A percentile compares a stretch with the other conserved stretches of the same genome.
phyloP scores from a whole-genome alignment of 1,140 invertebrate genomes.

The Bombus polaris region DNA sequence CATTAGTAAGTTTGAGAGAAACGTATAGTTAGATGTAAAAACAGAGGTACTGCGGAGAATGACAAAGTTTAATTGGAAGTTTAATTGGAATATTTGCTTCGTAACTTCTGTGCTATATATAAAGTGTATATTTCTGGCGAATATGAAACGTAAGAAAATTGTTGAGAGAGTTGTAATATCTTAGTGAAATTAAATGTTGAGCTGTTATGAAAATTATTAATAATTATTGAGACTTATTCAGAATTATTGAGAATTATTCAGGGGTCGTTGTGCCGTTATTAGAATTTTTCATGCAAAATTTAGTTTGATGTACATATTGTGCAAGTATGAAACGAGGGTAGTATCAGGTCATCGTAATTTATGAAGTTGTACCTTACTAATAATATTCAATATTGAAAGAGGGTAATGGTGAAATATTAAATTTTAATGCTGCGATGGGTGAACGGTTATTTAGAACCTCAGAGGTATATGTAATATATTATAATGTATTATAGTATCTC shows the following conservation, averaged over 20 bases:
- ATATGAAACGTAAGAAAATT: not conserved
- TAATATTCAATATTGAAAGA: not conserved
- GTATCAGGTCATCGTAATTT: not conserved
- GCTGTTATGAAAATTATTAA: too few species aligned
- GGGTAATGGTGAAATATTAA: not conserved
- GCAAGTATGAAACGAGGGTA: not conserved
- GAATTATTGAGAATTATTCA: not conserved
- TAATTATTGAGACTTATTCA: not conserved
- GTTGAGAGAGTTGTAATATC: not conserved
- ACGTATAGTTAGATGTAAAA: not conserved
- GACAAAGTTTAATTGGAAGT: not conserved
- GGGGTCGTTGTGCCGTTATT: not conserved
- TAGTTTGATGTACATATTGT: too few species aligned
- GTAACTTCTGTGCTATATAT: not conserved
- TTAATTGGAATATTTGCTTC: not conserved
- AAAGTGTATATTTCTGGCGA: not conserved
- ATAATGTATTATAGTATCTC: not conserved
- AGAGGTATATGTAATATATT: not conserved
- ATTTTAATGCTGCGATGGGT: not conserved
- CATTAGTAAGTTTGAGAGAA: not conserved
- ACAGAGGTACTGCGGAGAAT: not conserved
- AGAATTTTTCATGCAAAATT: not conserved
- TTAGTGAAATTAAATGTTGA: not conserved
- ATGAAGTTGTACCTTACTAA: not conserved
- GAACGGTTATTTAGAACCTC: not conserved